These are phyloP conservation scores for Macrotus californicus DNA, from an alignment of 2,113 vertebrate species.

Conservation along the genomic window DNA sequence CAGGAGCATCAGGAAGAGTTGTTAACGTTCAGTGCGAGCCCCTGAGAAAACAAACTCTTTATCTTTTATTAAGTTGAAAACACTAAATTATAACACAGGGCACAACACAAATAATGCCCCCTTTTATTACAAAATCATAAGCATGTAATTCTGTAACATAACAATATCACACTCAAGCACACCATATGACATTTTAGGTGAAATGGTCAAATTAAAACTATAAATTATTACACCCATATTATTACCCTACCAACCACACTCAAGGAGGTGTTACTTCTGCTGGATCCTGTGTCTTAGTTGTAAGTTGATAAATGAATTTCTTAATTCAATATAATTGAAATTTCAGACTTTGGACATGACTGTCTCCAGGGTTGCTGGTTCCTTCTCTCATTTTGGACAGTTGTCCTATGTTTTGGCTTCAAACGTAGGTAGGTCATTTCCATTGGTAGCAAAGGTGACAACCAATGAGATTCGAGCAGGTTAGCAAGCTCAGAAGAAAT, in stretches of 20 bases:
- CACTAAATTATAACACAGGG: not conserved
- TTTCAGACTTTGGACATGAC: not conserved
- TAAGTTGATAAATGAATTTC: not conserved
- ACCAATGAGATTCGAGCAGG: not conserved
- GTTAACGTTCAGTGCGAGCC: not conserved
- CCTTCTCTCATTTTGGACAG: not conserved
- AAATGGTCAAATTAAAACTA: too few species aligned
- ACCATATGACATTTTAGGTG: too few species aligned
- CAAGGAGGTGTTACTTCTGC: too few species aligned
- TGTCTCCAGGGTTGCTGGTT: not conserved
- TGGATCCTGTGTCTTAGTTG: not conserved
- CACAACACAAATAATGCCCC: too few species aligned
- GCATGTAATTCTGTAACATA: too few species aligned
- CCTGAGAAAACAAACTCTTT: not conserved
- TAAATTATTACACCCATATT: too few species aligned
- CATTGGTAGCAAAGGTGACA: not conserved
- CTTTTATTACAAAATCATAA: too few species aligned
- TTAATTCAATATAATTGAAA: not conserved
- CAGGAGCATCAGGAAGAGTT: not conserved
- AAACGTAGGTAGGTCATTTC: not conserved
- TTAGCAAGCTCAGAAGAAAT: not conserved
- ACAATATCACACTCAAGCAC: too few species aligned
- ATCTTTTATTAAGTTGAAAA: not conserved
- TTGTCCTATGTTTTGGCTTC: not conserved
- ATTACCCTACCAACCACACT: too few species aligned